Evolutionary conservation across 1,140 invertebrate genomes (phyloP).

Genomic region (Drosophila arawakana): DNA sequence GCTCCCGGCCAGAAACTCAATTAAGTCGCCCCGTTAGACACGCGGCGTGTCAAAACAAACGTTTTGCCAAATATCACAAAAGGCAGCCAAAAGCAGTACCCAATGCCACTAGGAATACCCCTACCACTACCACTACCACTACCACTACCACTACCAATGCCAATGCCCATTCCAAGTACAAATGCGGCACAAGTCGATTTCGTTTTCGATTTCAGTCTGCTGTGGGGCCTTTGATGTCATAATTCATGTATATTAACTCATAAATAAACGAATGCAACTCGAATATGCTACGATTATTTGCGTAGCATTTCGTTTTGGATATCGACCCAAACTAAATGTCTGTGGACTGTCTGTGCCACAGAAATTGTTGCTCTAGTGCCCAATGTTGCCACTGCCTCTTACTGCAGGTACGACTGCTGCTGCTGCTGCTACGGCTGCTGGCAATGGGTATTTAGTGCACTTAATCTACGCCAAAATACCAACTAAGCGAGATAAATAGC

Average conservation of each 20-base stretch:
- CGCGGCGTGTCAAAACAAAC: slow-evolving; percentile 80
- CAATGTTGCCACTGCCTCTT: neutral
- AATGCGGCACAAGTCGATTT: slow-evolving; percentile 55
- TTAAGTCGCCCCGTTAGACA: slow-evolving; percentile 77
- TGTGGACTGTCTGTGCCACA: slow-evolving; percentile 54
- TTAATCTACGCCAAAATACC: slow-evolving; percentile 83
- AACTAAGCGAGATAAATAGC: slow-evolving; percentile 83
- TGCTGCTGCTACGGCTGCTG: slow-evolving; percentile 35
- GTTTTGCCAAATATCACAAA: slow-evolving; percentile 51
- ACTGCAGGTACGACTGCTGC: neutral
- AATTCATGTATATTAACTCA: slow-evolving; percentile 84
- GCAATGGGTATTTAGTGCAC: slow-evolving; percentile 78
- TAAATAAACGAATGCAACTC: slow-evolving; percentile 82
- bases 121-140: no score
- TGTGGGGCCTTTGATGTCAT: slow-evolving; percentile 83
- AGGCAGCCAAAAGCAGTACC: neutral
- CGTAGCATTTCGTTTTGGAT: slow-evolving; percentile 38
- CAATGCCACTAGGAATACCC: no score
- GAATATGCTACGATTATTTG: slow-evolving; percentile 57
- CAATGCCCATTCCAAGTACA: neutral
- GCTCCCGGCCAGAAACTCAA: slow-evolving; percentile 68
- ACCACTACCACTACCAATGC: no score
- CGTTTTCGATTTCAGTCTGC: slow-evolving; percentile 70
- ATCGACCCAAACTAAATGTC: slow-evolving; percentile 35
- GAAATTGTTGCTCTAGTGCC: slow-evolving; percentile 62